Base-by-base conservation (phyloP, 2,797 vertebrate species). In the Onychomys leucogaster region DNA sequence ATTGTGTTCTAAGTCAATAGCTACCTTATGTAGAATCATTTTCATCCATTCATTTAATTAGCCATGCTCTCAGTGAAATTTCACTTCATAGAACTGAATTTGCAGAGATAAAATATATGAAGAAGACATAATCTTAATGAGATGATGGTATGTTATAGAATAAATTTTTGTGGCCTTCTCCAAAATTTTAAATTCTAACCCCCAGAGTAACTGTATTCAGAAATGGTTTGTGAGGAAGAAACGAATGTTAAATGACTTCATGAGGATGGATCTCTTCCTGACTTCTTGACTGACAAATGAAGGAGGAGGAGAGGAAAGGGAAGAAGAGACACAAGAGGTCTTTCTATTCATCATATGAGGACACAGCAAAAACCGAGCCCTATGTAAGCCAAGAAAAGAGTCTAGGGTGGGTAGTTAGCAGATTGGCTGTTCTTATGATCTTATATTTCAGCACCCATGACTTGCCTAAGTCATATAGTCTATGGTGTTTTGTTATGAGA, bases 311-410 rank as follows among this genome's bases (percentile, higher is more conserved):
- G 16, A 34, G 4, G 19, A n/a, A 46, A 6, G 55, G 17, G 17
- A 57, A 86, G 21, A 46, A 57, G 25, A 55, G 27, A 34, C 1
- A 37, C 2, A 1, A 52, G 25, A 46, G 12, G 2, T 57, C 27
- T 89, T 32, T 21, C n/a, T 5, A 32, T 43, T 46, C 2, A 4
- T 59, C 2, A 5, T 13, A 19, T 2, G 11, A 89, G 10, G 43
- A 34, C 1, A 69, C 4, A 67, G n/a, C 11, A 6, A 11, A 8
- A 59, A 27, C 17, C 1, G 2, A 2, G 13, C 10, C 65, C 43
- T 29, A 3, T 29, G 1, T 12, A 61, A 69, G 34, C 29, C 34
- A 84, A 34, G 11, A 78, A 86, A 19, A 84, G 34, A 65, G 5
- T 8, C 6, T 12, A 71, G 12, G 27, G 1, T 59, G n/a, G 13